Conservation (phyloP, 2,797 vertebrate species). For the Peromyscus nudipes region DNA sequence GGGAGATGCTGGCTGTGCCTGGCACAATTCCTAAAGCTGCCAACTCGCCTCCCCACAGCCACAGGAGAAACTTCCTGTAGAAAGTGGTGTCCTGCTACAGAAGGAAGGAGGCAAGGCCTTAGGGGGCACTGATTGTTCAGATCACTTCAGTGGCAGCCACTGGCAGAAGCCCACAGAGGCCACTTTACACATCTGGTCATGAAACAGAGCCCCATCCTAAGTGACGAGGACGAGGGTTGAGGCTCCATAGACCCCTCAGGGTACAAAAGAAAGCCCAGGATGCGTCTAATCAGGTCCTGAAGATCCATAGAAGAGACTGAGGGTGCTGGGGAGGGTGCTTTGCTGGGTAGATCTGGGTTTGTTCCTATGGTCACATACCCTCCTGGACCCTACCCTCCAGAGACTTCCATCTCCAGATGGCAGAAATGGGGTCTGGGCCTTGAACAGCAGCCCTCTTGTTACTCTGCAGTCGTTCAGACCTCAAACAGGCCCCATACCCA, state of each 20-base stretch:
- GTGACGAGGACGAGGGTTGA: accelerated
- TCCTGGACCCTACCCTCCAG: accelerated
- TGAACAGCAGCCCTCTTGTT: too few relatives aligned
- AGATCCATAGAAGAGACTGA: too few relatives aligned
- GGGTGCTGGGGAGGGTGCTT: accelerated
- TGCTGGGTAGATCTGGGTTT: background rate
- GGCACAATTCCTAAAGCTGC: background rate
- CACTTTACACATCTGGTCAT: background rate
- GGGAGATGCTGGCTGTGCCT: background rate
- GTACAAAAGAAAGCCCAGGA: background rate
- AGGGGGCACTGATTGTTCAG: background rate
- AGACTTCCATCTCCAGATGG: background rate
- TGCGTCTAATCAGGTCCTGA: accelerated
- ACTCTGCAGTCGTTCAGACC: background rate
- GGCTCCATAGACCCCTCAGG: background rate
- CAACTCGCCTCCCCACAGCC: too few relatives aligned
- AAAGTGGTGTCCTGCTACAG: background rate
- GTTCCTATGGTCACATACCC: accelerated
- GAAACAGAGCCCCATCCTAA: background rate
- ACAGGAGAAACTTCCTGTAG: accelerated
- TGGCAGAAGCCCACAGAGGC: accelerated
- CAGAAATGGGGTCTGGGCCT: background rate
- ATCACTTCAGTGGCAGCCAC: background rate
- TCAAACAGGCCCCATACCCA: accelerated
- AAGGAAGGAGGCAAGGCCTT: background rate